Evolutionary conservation across 1,140 invertebrate species (phyloP).

Genomic region (Drosophila aff.): DNA sequence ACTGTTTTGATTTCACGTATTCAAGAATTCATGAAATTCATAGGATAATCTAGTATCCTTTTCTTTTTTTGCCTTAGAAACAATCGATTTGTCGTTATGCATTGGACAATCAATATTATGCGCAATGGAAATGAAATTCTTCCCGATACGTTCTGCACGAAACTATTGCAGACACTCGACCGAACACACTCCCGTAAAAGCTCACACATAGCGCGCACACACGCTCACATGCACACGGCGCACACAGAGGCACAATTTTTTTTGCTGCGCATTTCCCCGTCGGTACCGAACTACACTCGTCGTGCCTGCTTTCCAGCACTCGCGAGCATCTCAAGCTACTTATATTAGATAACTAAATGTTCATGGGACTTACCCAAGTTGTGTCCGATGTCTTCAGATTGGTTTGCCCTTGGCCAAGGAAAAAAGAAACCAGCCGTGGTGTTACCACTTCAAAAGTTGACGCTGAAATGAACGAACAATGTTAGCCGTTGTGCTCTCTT

Average conservation of each 20-base stretch:
- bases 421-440: not conserved
- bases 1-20: not conserved
- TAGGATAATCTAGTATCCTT: not conserved
- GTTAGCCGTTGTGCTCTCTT: not conserved
- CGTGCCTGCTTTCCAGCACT: not conserved
- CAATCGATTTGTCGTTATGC: not conserved
- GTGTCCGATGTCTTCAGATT: not conserved
- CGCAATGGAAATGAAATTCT: constrained; percentile 3
- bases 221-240: not conserved
- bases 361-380: constrained; percentile 12
- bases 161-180: constrained; percentile 9
- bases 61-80: not conserved
- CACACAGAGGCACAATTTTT: not conserved
- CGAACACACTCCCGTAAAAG: constrained; percentile 15
- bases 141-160: constrained; percentile 20
- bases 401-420: not conserved
- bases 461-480: constrained; percentile 34
- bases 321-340: not conserved
- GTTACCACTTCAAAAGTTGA: constrained; percentile 23
- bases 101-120: not conserved
- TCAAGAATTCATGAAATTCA: not conserved
- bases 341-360: not conserved
- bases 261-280: constrained; percentile 3
- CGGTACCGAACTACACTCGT: not conserved
- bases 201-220: constrained; percentile 2